phyloP scores from a whole-genome alignment of 2,888 invertebrate genomes.

The Oasisia sp. region DNA sequence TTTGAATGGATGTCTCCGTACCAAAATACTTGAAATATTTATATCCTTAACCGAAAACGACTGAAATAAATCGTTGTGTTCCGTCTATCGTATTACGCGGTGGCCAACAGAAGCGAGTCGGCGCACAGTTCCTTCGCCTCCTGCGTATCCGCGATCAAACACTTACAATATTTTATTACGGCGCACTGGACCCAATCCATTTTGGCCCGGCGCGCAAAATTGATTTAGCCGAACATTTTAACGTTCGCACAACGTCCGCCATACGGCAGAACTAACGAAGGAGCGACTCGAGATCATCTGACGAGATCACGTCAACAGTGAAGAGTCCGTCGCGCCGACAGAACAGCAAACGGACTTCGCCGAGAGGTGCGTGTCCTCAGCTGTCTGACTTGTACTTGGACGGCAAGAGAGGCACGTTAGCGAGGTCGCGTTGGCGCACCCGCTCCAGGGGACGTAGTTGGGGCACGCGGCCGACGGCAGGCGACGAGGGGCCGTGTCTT shows the following conservation, averaged over 20 bases:
- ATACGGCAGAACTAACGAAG: neutral
- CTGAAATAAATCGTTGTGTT: neutral
- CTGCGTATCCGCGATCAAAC: neutral
- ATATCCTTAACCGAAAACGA: too few species aligned
- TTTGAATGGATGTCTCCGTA: too few species aligned
- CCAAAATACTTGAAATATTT: too few species aligned
- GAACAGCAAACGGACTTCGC: neutral
- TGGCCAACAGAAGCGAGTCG: neutral
- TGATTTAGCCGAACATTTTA: neutral
- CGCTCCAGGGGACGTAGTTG: neutral
- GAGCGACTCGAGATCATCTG: neutral
- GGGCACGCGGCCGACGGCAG: neutral
- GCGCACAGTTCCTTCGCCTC: neutral
- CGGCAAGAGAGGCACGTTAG: conserved; percentile 3
- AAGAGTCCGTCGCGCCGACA: neutral
- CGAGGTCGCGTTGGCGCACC: conserved; percentile 17
- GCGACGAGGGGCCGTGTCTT: neutral
- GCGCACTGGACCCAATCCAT: neutral
- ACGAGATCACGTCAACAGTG: neutral
- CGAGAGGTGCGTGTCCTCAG: neutral
- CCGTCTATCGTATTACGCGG: neutral
- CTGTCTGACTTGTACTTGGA: neutral
- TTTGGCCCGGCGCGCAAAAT: neutral
- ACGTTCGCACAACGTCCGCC: neutral
- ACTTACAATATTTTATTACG: neutral